These are phyloP conservation scores for Drosophila nigricruria DNA, from an alignment of 2,888 invertebrate species.

Conservation along the genomic window DNA sequence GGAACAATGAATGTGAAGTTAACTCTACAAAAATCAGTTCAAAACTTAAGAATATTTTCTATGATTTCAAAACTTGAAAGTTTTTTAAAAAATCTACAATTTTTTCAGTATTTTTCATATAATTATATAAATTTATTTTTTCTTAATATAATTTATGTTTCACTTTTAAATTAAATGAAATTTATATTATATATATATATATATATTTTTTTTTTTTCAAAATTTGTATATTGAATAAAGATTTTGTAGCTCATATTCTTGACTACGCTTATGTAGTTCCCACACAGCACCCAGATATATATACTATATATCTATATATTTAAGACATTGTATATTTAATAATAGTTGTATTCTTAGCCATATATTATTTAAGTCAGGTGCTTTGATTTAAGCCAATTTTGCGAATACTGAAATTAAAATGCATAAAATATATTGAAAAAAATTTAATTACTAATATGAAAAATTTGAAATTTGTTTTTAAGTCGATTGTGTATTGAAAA, in stretches of 20 bases:
- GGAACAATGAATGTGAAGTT: slow-evolving; percentile 32
- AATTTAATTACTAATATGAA: background rate
- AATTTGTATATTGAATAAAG: background rate
- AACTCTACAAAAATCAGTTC: background rate
- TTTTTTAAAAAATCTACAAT: no score
- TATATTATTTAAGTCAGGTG: slow-evolving; percentile 68
- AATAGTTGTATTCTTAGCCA: slow-evolving; percentile 46
- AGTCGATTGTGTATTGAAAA: no score
- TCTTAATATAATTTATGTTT: background rate
- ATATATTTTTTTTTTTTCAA: background rate
- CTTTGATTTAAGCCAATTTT: slow-evolving; percentile 79
- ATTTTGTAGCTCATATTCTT: slow-evolving; percentile 16
- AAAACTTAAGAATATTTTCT: background rate
- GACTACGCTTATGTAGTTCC: slow-evolving; percentile 31
- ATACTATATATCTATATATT: background rate
- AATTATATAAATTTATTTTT: background rate
- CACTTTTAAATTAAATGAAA: no score
- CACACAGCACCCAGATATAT: slow-evolving; percentile 30
- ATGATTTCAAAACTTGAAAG: background rate
- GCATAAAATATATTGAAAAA: slow-evolving; percentile 35
- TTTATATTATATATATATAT: no score
- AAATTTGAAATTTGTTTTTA: no score
- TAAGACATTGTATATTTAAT: slow-evolving; percentile 49
- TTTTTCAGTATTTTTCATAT: no score
- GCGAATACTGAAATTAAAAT: slow-evolving; percentile 57